Base-by-base conservation (phyloP, 35 echinoderm and acorn worm genomes). In the Patiria miniata region DNA sequence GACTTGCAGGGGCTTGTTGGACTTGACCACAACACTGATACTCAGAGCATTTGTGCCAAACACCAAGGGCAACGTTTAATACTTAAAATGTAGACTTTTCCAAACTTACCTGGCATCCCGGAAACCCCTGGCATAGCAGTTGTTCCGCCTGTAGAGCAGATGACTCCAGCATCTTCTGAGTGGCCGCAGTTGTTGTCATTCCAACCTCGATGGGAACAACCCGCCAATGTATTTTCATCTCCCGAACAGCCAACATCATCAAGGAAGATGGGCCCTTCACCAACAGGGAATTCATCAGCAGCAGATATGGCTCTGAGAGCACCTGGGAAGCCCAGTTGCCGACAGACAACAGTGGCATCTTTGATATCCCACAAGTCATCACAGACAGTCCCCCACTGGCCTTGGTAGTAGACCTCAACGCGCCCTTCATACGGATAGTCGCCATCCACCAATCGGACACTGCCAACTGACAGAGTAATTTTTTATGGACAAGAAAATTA, bases 311-410 rank as follows among this genome's bases (percentile, higher is more conserved):
- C 23, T 23, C 5, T 1, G 8, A 36, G 37, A 73, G 65, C 57
- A 21, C 19, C 26, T 73, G 65, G 7, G 33, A 86, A 77, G 36
- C 84, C 84, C 12, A 86, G 59, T 34, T 86, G 84, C 34, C 10
- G 59, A 39, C 60, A 86, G 50, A 86, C n/a, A n/a, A n/a, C n/a
- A n/a, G n/a, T n/a, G n/a, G n/a, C n/a, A n/a, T n/a, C n/a, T n/a
- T n/a, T n/a, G 33, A 5, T 26, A 8, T 32, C 84, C 59, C 8
- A 47, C 42, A 47, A 47, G 12, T 47, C 42, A 47, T 12, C 42
- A 86, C 84, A 86, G 34, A 86, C 61, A 1, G 84, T 86, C 47
- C 84, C 84, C 84, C 61, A 86, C 4, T 39, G 52, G 21, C 83
- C 83, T 37, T 85, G n/a, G n/a, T n/a, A 39, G 68, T 39, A 86